These are phyloP conservation scores for Anguilla rostrata DNA, from an alignment of 2,113 vertebrate genomes.

Conservation along the genomic window DNA sequence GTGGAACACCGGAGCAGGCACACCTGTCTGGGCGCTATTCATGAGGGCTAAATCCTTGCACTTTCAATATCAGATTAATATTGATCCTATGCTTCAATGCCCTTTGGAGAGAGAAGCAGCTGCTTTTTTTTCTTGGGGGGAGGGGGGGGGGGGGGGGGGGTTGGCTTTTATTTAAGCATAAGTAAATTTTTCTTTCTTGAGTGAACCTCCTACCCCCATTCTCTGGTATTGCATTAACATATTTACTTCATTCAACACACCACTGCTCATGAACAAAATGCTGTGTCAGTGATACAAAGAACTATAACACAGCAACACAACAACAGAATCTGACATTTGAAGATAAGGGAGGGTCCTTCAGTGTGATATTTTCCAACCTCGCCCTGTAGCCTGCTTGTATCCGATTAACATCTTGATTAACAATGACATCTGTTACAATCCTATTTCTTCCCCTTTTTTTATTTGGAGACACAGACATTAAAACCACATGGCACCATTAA, in stretches of 20 bases:
- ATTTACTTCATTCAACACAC: conserved; percentile 66
- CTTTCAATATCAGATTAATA: conserved; percentile 74
- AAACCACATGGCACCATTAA: background rate
- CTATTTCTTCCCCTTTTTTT: background rate
- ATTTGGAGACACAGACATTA: too few species aligned
- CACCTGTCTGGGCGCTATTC: conserved; percentile 72
- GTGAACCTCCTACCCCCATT: conserved; percentile 51
- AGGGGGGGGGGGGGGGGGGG: conserved; percentile 18
- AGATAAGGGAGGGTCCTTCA: conserved; percentile 22
- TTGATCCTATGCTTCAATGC: conserved; percentile 73
- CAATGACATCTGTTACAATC: background rate
- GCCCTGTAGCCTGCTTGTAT: background rate
- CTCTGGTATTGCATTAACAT: conserved; percentile 55
- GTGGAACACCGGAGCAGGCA: conserved; percentile 64
- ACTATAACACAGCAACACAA: conserved; percentile 56
- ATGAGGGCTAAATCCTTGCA: conserved; percentile 70
- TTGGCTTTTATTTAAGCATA: conserved; percentile 69
- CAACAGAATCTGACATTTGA: conserved; percentile 51
- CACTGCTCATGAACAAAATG: conserved; percentile 59
- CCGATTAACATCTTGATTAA: background rate
- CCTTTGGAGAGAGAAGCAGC: conserved; percentile 67
- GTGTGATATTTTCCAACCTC: background rate
- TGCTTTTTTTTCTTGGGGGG: conserved; percentile 49
- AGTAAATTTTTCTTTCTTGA: conserved; percentile 57
- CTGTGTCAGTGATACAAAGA: conserved; percentile 45